Evolutionary conservation across 2,113 vertebrate species (phyloP), one percentile per base, ranked within the genome.

Genomic region (Elephantulus edwardii): DNA sequence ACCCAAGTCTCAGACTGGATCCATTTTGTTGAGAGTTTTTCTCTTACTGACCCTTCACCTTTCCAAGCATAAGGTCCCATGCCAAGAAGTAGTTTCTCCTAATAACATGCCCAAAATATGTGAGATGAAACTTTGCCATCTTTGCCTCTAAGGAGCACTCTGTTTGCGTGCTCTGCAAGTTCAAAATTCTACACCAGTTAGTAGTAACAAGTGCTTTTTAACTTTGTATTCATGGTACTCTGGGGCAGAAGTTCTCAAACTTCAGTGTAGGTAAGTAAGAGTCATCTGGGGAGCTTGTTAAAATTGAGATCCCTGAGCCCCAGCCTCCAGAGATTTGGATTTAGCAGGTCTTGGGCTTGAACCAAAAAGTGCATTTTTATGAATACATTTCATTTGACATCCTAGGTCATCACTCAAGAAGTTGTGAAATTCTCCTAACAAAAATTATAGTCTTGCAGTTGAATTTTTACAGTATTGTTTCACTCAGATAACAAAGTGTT

Each of bases 331-430:
- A 87, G 30, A 26, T 85, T 62, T 78, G 44, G 26, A 91, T 92
- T 92, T 82, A 90, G 28, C 64, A 80, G 58, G 38, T 89, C 38
- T 93, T 48, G 24, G 38, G 46, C 71, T 19, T 68, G 50, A 40
- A 48, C 56, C 46, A 79, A 79, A 93, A 95, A 85, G 78, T 93
- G 86, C 85, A 94, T 94, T 93, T 90, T 88, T 91, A 86, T 52
- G 89, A 76, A 9, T 48, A 28, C 35, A 33, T 56, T 85, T 56
- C 8, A 0, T 84, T 89, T 89, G 78, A 24, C 30, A 72, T 30
- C n/a, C 46, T 83, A 74, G 80, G 38, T 88, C 42, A 75, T 78
- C 70, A 86, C 30, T 79, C 44, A 88, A 54, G 60, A 90, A 68
- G 75, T 38, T 74, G 52, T 13, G 86, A 86, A 83, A 88, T 70